Conservation (phyloP, 2,113 vertebrate genomes). For the Beaufortia kweichowensis region DNA sequence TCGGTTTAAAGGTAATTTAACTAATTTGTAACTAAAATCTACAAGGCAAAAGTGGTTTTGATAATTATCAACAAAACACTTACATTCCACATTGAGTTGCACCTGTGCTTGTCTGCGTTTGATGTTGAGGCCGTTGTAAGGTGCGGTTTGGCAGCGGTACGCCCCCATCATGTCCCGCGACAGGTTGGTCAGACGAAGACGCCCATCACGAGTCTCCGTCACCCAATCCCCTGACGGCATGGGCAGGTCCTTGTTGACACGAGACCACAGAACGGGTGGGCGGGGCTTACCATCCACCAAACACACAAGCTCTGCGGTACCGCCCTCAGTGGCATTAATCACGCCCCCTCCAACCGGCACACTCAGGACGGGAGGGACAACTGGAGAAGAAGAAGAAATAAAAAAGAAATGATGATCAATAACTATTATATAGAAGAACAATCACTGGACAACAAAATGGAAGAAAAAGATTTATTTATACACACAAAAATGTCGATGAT, state of each 20-base stretch:
- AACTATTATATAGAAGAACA: background rate
- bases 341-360: constrained; percentile 83
- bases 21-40: too few species aligned
- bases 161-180: constrained; percentile 87
- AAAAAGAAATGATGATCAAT: background rate
- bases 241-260: constrained; percentile 85
- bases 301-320: constrained; percentile 84
- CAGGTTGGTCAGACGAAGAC: constrained; percentile 82
- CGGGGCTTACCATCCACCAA: constrained; percentile 90
- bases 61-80: constrained; percentile 63
- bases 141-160: constrained; percentile 94
- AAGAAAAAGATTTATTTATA: background rate
- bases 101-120: constrained; percentile 86
- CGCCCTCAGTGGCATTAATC: constrained; percentile 86
- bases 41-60: too few species aligned
- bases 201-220: constrained; percentile 85
- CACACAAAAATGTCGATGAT: background rate
- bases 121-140: constrained; percentile 97
- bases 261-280: constrained; percentile 92
- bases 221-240: constrained; percentile 81
- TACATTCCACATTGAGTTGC: constrained; percentile 94
- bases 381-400: constrained; percentile 64
- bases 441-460: background rate
- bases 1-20: too few species aligned
- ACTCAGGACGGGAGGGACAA: constrained; percentile 84